Conservation (phyloP, 1,140 invertebrate genomes). For the Drosophila tristis region DNA sequence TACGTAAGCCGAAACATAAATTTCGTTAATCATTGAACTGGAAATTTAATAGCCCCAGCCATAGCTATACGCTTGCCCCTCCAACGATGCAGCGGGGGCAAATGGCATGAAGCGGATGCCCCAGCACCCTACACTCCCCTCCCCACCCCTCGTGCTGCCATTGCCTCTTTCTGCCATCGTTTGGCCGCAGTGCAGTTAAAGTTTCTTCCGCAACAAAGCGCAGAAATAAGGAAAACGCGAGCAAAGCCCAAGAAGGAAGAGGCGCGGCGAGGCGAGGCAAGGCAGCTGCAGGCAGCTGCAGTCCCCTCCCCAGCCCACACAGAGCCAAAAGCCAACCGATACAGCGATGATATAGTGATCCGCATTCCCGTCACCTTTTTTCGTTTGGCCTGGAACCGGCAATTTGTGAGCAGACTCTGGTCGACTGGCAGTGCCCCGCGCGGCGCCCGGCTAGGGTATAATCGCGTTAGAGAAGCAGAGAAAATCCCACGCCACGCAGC, state of each 20-base stretch:
- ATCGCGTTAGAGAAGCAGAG: conserved; percentile 6
- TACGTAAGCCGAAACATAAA: conserved; percentile 78
- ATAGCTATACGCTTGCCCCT: conserved; percentile 37
- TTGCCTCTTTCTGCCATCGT: too few relatives aligned
- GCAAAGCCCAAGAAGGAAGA: neutral
- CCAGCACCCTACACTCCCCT: too few relatives aligned
- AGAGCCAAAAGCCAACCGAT: too few relatives aligned
- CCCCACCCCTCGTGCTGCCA: too few relatives aligned
- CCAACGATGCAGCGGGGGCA: neutral
- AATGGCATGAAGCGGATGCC: neutral
- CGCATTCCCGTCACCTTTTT: too few relatives aligned
- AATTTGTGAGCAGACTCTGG: too few relatives aligned
- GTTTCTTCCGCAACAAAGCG: conserved; percentile 48
- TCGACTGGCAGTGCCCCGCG: too few relatives aligned
- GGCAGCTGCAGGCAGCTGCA: too few relatives aligned
- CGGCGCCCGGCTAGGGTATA: neutral
- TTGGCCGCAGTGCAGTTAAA: conserved; percentile 55
- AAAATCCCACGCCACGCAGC: conserved; percentile 71
- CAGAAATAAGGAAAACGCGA: conserved; percentile 28
- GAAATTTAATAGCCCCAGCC: conserved; percentile 79
- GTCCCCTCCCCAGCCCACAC: too few relatives aligned
- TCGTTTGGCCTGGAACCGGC: too few relatives aligned
- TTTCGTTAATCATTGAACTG: conserved; percentile 82
- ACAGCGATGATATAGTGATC: too few relatives aligned
- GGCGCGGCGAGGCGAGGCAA: too few relatives aligned